A percentile compares a stretch with the other conserved stretches of the same genome.
phyloP scores from a whole-genome alignment of 1,140 invertebrate genomes.

The Platyscapa corneri region DNA sequence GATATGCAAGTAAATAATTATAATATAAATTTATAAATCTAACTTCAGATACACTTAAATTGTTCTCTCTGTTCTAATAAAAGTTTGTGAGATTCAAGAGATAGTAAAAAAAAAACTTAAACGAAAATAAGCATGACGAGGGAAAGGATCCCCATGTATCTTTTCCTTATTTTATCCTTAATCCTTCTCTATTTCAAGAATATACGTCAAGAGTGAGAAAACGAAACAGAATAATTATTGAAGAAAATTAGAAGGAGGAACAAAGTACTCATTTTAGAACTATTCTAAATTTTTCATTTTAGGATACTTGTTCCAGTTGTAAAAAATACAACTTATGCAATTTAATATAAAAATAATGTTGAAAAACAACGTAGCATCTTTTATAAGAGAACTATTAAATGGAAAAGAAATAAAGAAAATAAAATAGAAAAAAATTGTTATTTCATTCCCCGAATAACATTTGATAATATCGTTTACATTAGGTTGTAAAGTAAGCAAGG shows the following conservation, averaged over 20 bases:
- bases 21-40: background rate
- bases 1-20: too few relatives aligned
- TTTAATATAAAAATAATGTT: background rate
- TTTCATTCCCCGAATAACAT: background rate
- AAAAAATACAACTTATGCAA: background rate
- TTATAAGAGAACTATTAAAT: background rate
- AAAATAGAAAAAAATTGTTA: background rate
- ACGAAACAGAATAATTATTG: constrained; percentile 5
- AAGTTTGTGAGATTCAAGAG: background rate
- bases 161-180: background rate
- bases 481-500: background rate
- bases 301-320: background rate
- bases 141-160: background rate
- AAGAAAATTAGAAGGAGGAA: background rate
- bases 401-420: background rate
- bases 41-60: background rate
- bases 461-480: background rate
- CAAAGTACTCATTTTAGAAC: background rate
- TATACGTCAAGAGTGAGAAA: background rate
- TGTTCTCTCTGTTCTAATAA: background rate
- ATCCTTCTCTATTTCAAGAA: background rate
- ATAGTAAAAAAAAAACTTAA: background rate
- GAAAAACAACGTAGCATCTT: background rate
- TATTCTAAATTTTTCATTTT: background rate
- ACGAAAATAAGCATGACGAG: background rate